phyloP scores from a whole-genome alignment of 2,888 invertebrate species.

The Latrodectus elegans region DNA sequence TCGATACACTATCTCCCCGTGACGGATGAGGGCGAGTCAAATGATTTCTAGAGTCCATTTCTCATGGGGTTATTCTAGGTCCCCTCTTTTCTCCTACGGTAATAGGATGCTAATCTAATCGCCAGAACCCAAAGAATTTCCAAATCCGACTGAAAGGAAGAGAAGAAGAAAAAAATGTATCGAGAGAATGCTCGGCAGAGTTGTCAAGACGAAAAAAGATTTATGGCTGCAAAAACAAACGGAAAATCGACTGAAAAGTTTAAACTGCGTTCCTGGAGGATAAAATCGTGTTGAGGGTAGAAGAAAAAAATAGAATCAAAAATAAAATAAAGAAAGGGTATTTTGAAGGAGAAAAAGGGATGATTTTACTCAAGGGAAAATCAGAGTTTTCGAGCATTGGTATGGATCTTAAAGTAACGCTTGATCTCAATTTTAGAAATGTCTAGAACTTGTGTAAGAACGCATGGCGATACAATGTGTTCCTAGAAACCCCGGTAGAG shows the following conservation, averaged over 20 bases:
- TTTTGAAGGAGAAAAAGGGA: slow-evolving; percentile 28
- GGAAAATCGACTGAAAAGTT: slow-evolving; percentile 65
- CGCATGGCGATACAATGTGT: slow-evolving; percentile 28
- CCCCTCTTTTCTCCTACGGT: slow-evolving; percentile 4
- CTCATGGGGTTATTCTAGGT: slow-evolving; percentile 30
- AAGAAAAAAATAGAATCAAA: not conserved
- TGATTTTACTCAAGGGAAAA: slow-evolving; percentile 49
- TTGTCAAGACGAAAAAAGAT: slow-evolving; percentile 61
- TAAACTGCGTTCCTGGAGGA: slow-evolving; percentile 53
- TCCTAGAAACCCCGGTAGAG: slow-evolving; percentile 7
- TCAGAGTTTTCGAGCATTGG: slow-evolving; percentile 27
- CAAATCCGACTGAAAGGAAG: slow-evolving; percentile 19
- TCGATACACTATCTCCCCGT: slow-evolving; percentile 4
- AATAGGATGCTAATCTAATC: slow-evolving; percentile 62
- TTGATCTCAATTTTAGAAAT: slow-evolving; percentile 54
- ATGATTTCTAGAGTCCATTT: slow-evolving; percentile 42
- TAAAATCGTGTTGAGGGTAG: slow-evolving; percentile 46
- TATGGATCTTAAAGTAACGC: slow-evolving; percentile 50
- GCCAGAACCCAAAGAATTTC: slow-evolving; percentile 31
- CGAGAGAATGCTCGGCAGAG: slow-evolving; percentile 34
- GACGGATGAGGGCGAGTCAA: slow-evolving; percentile 14
- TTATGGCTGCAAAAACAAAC: slow-evolving; percentile 63
- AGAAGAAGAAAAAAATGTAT: slow-evolving; percentile 17
- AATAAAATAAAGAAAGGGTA: slow-evolving; percentile 8
- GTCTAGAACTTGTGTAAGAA: slow-evolving; percentile 23